Conservation (phyloP, 2,888 invertebrate species). For the Ferrisia virgata region DNA sequence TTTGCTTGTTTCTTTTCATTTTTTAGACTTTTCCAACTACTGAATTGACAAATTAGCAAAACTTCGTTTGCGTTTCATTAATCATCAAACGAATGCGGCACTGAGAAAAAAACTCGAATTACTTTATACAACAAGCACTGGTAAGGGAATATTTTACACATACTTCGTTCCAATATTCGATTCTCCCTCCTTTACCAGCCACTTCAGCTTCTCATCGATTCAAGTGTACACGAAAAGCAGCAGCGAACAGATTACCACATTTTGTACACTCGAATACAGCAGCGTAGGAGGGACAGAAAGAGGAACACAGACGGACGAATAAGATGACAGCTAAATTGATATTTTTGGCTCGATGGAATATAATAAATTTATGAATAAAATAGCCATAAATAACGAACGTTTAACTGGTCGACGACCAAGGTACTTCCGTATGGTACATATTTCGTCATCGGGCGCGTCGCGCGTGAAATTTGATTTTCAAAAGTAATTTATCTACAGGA, state of each 20-base stretch:
- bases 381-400: neutral
- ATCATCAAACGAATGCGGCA: too few relatives aligned
- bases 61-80: too few relatives aligned
- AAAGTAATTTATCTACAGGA: neutral
- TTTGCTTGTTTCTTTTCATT: too few relatives aligned
- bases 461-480: constrained; percentile 14
- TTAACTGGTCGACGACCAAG: neutral
- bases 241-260: neutral
- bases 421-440: neutral
- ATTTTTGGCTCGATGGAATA: neutral
- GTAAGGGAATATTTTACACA: too few relatives aligned
- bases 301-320: neutral
- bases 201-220: too few relatives aligned
- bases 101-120: too few relatives aligned
- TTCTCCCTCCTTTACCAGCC: too few relatives aligned
- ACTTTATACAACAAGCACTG: too few relatives aligned
- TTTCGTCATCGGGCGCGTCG: neutral
- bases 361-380: constrained; percentile 5
- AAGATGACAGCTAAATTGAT: neutral
- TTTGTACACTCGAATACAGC: too few relatives aligned
- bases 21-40: too few relatives aligned
- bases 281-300: neutral
- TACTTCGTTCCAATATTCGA: too few relatives aligned
- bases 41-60: too few relatives aligned
- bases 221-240: neutral